Conservation (phyloP, 2,888 invertebrate species). For the Volucella inflata region DNA sequence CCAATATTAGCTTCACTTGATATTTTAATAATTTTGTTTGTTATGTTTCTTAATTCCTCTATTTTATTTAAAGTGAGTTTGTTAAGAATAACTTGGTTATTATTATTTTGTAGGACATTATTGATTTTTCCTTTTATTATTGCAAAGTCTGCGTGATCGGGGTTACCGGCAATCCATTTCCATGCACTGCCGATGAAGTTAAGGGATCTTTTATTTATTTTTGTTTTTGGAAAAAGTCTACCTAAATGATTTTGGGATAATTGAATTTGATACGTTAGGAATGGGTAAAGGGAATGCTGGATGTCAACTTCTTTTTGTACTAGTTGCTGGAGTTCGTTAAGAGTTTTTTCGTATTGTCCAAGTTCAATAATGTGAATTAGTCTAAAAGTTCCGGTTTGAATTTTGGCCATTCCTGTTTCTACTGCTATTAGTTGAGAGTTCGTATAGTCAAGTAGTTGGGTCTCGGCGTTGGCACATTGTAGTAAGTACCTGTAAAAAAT, state of each 20-base stretch:
- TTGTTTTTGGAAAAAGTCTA: not conserved
- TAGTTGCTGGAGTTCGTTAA: not conserved
- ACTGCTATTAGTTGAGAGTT: no score
- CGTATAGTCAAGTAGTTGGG: no score
- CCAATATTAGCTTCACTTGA: constrained; percentile 24
- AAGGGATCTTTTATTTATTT: constrained; percentile 32
- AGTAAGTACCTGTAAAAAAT: no score
- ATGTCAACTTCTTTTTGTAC: not conserved
- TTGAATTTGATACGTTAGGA: no score
- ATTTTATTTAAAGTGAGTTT: constrained; percentile 46
- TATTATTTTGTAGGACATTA: constrained; percentile 34
- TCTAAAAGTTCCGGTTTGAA: no score
- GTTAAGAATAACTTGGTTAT: constrained; percentile 46
- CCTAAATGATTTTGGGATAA: no score
- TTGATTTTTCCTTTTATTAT: constrained; percentile 34
- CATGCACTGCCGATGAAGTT: constrained; percentile 58
- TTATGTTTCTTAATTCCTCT: constrained; percentile 39
- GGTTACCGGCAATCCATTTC: constrained; percentile 52
- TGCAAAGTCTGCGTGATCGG: constrained; percentile 54
- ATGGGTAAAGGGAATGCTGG: constrained; percentile 9
- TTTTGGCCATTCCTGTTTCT: no score
- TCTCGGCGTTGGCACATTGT: no score
- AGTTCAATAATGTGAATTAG: no score
- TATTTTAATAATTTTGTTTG: constrained; percentile 35
- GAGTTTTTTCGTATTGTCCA: not conserved